Evolutionary conservation across 53 echinoderm and acorn worm species (phyloP).

Genomic region (Stichopus horrens): DNA sequence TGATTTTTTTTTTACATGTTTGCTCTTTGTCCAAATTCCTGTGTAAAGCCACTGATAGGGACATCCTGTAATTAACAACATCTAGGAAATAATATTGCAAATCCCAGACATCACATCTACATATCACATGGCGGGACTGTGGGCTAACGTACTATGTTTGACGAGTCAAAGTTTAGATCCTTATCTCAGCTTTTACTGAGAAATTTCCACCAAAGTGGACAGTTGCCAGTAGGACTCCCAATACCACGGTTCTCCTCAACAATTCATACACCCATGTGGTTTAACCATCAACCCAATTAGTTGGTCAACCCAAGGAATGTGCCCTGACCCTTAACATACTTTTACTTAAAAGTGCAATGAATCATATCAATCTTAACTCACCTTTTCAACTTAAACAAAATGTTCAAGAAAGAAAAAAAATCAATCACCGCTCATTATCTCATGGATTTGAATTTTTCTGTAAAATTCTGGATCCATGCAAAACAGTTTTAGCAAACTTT

Average conservation of each 20-base stretch:
- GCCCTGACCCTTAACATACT: not conserved
- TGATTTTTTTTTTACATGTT: too few relatives aligned
- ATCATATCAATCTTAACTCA: not conserved
- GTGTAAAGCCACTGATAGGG: too few relatives aligned
- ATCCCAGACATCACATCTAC: too few relatives aligned
- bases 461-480: too few relatives aligned
- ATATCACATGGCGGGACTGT: not conserved
- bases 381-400: too few relatives aligned
- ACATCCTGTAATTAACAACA: too few relatives aligned
- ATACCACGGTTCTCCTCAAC: slow-evolving; percentile 8
- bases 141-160: not conserved
- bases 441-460: too few relatives aligned
- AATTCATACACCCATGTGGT: slow-evolving; percentile 22
- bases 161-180: not conserved
- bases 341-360: slow-evolving; percentile 6
- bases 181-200: slow-evolving; percentile 19
- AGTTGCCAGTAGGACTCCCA: not conserved
- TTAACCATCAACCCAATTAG: slow-evolving; percentile 32
- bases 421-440: too few relatives aligned
- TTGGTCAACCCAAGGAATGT: slow-evolving; percentile 25
- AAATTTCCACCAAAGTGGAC: not conserved
- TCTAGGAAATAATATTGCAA: too few relatives aligned
- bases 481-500: too few relatives aligned
- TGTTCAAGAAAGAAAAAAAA: too few relatives aligned
- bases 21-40: too few relatives aligned